Evolutionary conservation across 2,797 vertebrate species (phyloP), one percentile per base, ranked within the genome.

Genomic region (Chaetodon trifasciatus): DNA sequence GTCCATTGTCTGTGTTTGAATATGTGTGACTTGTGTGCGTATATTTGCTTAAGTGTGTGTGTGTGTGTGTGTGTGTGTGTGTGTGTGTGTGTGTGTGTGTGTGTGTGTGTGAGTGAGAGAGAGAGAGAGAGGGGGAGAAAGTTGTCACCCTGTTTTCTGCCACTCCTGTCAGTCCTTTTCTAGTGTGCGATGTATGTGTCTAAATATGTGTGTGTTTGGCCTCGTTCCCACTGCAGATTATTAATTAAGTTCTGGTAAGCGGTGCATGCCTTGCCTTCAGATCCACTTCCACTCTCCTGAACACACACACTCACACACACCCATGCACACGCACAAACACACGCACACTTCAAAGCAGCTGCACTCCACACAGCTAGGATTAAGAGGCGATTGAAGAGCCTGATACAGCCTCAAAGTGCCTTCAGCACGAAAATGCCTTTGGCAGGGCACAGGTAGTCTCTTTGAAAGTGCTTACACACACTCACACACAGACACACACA

Each of bases 321-420:
- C 42, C 42, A 13, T 6, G 67, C 76, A 75, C 78, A 55, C 58
- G n/a, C 74, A 64, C 65, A 71, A 52, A 79, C 80, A 64, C 70
- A 68, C 86, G 81, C 88, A 83, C 89, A 94, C 94, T 94, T 96
- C 93, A 94, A 95, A 95, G 93, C 88, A 77, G 78, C 84, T 77
- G 76, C 88, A 79, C 90, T 92, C 90, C 85, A 89, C 87, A 91
- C 89, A 63, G 62, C 89, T 80, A 90, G 93, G 92, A 93, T 93
- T 95, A 94, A 92, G 91, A 91, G 89, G 91, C 87, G 92, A 95
- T 95, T 94, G 91, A 93, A 94, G 91, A 93, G 89, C 88, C 92
- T 93, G 94, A 95, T 94, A 93, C 80, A 84, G 91, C 91, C 94
- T 95, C 93, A 93, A 91, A 94, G 91, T 87, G 90, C 93, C 94